Percentiles rank a stretch among this genome's conserved stretches.
Conservation (phyloP, 1,140 invertebrate genomes). For the Marisa cornuarietis region DNA sequence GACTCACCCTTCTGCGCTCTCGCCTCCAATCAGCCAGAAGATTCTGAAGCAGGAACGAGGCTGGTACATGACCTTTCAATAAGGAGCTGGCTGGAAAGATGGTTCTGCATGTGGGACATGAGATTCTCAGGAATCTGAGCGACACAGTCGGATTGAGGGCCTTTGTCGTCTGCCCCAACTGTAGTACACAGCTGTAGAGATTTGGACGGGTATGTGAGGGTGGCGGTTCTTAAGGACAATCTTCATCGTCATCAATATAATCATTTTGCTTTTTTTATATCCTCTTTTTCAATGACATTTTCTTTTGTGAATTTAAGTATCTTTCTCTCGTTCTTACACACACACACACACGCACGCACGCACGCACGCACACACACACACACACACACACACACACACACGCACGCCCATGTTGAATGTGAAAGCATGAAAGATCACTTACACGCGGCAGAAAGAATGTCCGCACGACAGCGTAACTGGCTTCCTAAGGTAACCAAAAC, state of each 20-base stretch:
- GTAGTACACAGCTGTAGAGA: conserved; percentile 23
- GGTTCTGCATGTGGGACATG: conserved; percentile 29
- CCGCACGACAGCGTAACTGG: conserved; percentile 29
- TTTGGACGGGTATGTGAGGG: background rate
- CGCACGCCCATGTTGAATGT: too few relatives aligned
- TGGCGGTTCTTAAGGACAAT: too few relatives aligned
- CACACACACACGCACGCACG: too few relatives aligned
- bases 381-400: too few relatives aligned
- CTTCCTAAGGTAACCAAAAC: conserved; percentile 27
- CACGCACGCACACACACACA: too few relatives aligned
- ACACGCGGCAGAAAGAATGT: conserved; percentile 28
- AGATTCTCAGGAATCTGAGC: conserved; percentile 17
- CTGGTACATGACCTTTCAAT: conserved; percentile 11
- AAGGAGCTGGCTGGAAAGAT: conserved; percentile 24
- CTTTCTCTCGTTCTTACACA: too few relatives aligned
- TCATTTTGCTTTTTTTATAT: too few relatives aligned
- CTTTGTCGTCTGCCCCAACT: conserved; percentile 16
- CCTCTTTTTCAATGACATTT: too few relatives aligned
- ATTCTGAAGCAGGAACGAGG: conserved; percentile 30
- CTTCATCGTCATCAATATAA: too few relatives aligned
- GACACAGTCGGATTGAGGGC: conserved; percentile 20
- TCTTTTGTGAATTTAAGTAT: too few relatives aligned
- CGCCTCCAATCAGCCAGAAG: conserved; percentile 24
- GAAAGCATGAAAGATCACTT: background rate
- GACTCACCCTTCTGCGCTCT: conserved; percentile 24